Conservation (phyloP, 1,140 invertebrate genomes). For the Eumeta japonica region DNA sequence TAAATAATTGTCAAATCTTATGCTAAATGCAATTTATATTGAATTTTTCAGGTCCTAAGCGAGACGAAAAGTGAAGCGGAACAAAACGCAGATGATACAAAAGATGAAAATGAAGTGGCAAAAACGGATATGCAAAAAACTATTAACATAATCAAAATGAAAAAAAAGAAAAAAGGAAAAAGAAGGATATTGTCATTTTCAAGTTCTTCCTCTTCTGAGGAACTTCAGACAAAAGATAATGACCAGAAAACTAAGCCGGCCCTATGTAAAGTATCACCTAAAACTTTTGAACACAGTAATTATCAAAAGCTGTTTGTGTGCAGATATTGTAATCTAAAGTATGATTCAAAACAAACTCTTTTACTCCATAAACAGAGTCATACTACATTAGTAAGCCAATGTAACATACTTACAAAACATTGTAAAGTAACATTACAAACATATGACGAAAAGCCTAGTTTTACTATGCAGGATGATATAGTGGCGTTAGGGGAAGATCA, state of each 20-base stretch:
- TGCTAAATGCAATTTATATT: too few relatives aligned
- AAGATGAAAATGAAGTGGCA: too few relatives aligned
- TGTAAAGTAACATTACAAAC: constrained; percentile 25
- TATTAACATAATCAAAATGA: too few relatives aligned
- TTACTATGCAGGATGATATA: constrained; percentile 11
- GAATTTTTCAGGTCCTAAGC: too few relatives aligned
- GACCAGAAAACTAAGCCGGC: neutral
- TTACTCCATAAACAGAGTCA: constrained; percentile 11
- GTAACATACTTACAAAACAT: constrained; percentile 15
- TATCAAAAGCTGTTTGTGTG: constrained; percentile 27
- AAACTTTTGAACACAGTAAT: constrained; percentile 20
- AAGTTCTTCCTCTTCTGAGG: too few relatives aligned
- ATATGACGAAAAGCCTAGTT: constrained; percentile 26
- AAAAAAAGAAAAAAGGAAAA: too few relatives aligned
- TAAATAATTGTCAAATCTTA: too few relatives aligned
- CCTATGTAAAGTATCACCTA: constrained; percentile 13
- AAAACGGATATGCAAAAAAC: too few relatives aligned
- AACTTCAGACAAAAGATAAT: neutral
- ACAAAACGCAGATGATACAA: too few relatives aligned
- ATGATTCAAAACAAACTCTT: constrained; percentile 14
- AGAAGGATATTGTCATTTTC: too few relatives aligned
- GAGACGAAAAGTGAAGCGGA: too few relatives aligned
- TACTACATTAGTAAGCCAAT: constrained; percentile 5
- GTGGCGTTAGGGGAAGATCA: constrained; percentile 22
- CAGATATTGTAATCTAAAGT: constrained; percentile 21